Percentiles rank a stretch among this genome's conserved stretches.
These are phyloP conservation scores for Gracilinanus agilis DNA, from an alignment of 2,113 vertebrate genomes.

Conservation along the genomic window DNA sequence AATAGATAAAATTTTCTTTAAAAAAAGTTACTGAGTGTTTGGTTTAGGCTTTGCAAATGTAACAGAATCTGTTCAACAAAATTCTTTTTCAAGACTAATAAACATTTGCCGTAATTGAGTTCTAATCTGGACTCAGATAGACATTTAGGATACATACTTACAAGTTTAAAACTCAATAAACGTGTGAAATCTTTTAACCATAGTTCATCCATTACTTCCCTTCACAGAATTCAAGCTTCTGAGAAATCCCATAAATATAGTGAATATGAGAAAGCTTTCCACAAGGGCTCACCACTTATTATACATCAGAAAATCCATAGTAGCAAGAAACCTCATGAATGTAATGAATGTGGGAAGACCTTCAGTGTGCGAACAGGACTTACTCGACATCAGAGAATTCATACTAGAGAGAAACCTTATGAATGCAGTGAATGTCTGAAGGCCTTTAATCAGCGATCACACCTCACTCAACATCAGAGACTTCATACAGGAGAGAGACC, in stretches of 20 bases:
- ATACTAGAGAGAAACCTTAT: constrained; percentile 39
- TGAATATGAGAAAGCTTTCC: background rate
- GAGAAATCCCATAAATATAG: background rate
- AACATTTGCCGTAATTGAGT: background rate
- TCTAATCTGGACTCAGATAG: background rate
- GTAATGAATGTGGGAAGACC: constrained; percentile 9
- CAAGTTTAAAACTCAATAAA: background rate
- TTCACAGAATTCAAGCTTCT: background rate
- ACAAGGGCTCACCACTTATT: background rate
- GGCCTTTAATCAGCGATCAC: constrained; percentile 31
- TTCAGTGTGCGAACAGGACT: constrained; percentile 22
- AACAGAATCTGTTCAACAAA: background rate
- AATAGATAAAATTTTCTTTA: background rate
- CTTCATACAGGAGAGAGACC: constrained; percentile 39
- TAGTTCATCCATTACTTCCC: background rate
- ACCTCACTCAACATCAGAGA: background rate
- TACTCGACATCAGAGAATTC: constrained; percentile 46
- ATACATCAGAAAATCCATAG: background rate
- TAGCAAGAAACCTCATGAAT: constrained; percentile 21
- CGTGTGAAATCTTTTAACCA: background rate
- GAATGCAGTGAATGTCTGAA: background rate
- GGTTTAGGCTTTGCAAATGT: constrained; percentile 24
- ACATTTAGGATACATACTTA: background rate
- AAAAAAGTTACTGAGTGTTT: constrained; percentile 14
- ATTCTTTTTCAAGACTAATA: constrained; percentile 7